A percentile compares a stretch with the other conserved stretches of the same genome.
phyloP scores from a whole-genome alignment of 2,888 invertebrate genomes.

The Meghimatium bilineatum region DNA sequence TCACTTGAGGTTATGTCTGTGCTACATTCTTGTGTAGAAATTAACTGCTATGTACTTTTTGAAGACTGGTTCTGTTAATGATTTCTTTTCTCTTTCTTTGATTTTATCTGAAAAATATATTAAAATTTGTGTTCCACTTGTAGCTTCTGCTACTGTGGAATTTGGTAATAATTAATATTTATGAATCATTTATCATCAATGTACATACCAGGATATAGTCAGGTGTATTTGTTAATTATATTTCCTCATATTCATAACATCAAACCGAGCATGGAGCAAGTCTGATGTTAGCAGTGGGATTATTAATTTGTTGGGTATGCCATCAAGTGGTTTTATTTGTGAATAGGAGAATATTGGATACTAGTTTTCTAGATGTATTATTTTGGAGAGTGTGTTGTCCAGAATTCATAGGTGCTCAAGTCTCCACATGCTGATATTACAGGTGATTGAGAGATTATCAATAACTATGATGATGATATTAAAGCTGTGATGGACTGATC shows the following conservation, averaged over 20 bases:
- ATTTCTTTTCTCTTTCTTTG: neutral
- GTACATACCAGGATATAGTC: neutral
- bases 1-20: neutral
- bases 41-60: neutral
- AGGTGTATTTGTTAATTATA: neutral
- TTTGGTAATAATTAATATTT: neutral
- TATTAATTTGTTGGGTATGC: neutral
- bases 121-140: no score
- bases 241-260: neutral
- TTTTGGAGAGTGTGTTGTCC: neutral
- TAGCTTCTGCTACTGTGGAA: neutral
- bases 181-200: neutral
- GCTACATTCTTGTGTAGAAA: slow-evolving; percentile 9
- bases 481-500: neutral
- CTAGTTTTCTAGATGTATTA: neutral
- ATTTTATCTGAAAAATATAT: neutral
- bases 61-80: neutral
- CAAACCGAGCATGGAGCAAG: neutral
- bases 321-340: neutral
- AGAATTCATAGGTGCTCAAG: neutral
- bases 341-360: neutral
- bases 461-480: neutral
- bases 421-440: no score
- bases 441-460: no score
- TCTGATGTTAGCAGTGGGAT: neutral